phyloP scores from a whole-genome alignment of 2,888 invertebrate genomes.

The Zaprionus obscuricornis region DNA sequence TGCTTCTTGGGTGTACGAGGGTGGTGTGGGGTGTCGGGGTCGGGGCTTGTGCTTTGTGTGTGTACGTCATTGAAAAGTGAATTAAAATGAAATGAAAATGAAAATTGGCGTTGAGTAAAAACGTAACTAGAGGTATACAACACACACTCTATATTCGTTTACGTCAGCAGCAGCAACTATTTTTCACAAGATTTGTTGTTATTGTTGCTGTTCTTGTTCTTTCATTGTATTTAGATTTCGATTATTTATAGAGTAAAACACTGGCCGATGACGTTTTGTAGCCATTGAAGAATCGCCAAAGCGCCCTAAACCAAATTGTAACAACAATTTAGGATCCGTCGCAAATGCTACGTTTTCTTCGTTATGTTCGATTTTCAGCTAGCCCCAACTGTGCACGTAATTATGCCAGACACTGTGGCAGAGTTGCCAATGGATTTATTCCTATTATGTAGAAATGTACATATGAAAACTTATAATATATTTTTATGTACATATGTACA shows the following conservation, averaged over 20 bases:
- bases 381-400: conserved; percentile 45
- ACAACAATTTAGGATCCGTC: too few relatives aligned
- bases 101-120: conserved; percentile 46
- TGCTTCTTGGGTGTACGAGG: not conserved
- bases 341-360: too few relatives aligned
- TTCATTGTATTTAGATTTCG: conserved; percentile 57
- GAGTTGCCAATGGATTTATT: conserved; percentile 41
- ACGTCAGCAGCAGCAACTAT: conserved; percentile 60
- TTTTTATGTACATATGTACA: too few relatives aligned
- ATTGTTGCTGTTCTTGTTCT: conserved; percentile 16
- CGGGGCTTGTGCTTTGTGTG: conserved; percentile 11
- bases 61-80: conserved; percentile 69
- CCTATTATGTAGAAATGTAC: too few relatives aligned
- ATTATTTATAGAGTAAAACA: conserved; percentile 48
- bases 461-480: too few relatives aligned
- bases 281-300: conserved; percentile 9
- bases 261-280: conserved; percentile 54
- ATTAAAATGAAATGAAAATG: conserved; percentile 69
- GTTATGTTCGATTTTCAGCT: too few relatives aligned
- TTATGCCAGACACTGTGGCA: conserved; percentile 64
- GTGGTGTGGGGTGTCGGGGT: not conserved
- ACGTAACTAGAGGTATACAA: conserved; percentile 14
- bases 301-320: not conserved
- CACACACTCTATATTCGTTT: conserved; percentile 25
- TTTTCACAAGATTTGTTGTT: conserved; percentile 25